Conservation (phyloP, 2,113 vertebrate species). For the Willisornis vidua region DNA sequence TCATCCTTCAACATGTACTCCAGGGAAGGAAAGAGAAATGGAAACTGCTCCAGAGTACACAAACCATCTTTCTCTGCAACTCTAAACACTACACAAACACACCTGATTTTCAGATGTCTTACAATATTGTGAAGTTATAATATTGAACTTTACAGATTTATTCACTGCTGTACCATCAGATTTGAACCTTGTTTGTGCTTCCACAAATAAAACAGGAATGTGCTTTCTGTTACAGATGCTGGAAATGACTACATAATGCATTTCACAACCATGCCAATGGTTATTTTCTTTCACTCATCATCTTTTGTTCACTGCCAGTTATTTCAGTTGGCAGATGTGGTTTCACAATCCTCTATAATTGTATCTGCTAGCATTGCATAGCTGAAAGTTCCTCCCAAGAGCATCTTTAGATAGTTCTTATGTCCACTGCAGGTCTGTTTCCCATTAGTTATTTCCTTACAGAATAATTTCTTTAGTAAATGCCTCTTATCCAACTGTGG, state of each 20-base stretch:
- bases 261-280: constrained; percentile 58
- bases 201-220: constrained; percentile 14
- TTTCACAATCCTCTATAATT: constrained; percentile 59
- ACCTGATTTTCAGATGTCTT: not conserved
- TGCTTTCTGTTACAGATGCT: constrained; percentile 33
- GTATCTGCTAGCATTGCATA: constrained; percentile 39
- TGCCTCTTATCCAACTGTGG: constrained; percentile 22
- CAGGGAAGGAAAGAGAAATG: not conserved
- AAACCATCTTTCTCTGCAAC: not conserved
- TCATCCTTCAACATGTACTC: not conserved
- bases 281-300: constrained; percentile 63
- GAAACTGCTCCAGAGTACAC: not conserved
- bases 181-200: not conserved
- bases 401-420: constrained; percentile 47
- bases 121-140: not conserved
- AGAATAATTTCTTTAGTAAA: constrained; percentile 56
- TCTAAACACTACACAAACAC: not conserved
- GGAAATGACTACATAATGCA: constrained; percentile 42
- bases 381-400: constrained; percentile 47
- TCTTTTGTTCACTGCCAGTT: constrained; percentile 64
- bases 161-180: not conserved
- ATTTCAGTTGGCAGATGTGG: constrained; percentile 64
- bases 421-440: constrained; percentile 50
- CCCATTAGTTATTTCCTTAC: constrained; percentile 54
- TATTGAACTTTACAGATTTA: not conserved